phyloP scores from a whole-genome alignment of 2,888 invertebrate genomes.

The Conomelus anceps region DNA sequence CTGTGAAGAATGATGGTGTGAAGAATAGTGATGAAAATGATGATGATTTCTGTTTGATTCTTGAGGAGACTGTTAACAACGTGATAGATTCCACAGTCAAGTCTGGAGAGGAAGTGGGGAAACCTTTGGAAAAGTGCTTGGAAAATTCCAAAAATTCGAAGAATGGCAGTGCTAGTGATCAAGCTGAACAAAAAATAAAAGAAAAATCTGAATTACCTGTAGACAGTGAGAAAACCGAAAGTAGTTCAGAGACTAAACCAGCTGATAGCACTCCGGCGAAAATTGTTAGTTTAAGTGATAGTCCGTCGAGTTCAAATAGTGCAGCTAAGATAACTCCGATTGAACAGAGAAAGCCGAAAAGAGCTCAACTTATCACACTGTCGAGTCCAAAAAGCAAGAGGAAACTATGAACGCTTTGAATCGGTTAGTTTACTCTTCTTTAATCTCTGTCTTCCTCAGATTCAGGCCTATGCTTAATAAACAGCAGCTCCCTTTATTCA shows the following conservation, averaged over 20 bases:
- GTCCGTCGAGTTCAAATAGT: slow-evolving; percentile 33
- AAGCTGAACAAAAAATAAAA: slow-evolving; percentile 34
- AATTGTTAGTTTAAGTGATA: background rate
- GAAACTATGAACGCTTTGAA: slow-evolving; percentile 40
- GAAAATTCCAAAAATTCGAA: slow-evolving; percentile 32
- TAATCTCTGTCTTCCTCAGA: too few relatives aligned
- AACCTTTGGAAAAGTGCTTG: background rate
- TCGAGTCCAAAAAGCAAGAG: slow-evolving; percentile 70
- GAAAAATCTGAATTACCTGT: slow-evolving; percentile 32
- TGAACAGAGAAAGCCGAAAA: slow-evolving; percentile 53
- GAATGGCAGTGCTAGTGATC: background rate
- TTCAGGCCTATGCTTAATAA: too few relatives aligned
- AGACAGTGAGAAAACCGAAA: slow-evolving; percentile 8
- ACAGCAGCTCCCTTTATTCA: too few relatives aligned
- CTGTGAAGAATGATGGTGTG: background rate
- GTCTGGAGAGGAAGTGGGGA: background rate
- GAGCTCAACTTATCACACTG: slow-evolving; percentile 67
- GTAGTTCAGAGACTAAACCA: background rate
- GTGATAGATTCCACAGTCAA: background rate
- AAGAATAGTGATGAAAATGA: background rate
- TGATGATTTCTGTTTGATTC: background rate
- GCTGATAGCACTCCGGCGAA: background rate
- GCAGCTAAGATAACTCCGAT: slow-evolving; percentile 27
- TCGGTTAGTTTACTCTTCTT: too few relatives aligned
- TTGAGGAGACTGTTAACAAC: background rate